Evolutionary conservation across 1,140 invertebrate species (phyloP).

Genomic region (Diachasmimorpha longicaudata): DNA sequence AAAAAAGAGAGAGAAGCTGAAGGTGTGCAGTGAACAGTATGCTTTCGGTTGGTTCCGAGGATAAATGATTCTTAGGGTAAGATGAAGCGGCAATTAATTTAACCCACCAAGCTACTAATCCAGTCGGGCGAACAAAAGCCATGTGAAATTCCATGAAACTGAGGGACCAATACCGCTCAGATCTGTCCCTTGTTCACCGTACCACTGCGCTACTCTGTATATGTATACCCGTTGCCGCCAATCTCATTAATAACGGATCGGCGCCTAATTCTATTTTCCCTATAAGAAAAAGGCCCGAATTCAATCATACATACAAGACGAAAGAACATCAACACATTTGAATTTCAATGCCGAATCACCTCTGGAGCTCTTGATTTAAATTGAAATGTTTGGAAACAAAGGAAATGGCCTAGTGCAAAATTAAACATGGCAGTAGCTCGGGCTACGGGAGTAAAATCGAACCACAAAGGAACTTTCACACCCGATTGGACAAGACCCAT

Average conservation of each 20-base stretch:
- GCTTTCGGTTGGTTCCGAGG: background rate
- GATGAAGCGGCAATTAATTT: constrained; percentile 21
- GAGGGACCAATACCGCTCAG: constrained; percentile 2
- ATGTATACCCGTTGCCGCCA: constrained; percentile 32
- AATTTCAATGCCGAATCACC: background rate
- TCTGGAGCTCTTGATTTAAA: constrained; percentile 40
- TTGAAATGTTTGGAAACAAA: constrained; percentile 44
- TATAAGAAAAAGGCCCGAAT: background rate
- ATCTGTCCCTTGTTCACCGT: constrained; percentile 9
- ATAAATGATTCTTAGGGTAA: background rate
- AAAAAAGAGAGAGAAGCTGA: background rate
- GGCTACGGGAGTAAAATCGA: constrained; percentile 45
- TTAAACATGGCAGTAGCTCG: constrained; percentile 40
- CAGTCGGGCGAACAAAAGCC: background rate
- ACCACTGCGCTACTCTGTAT: background rate
- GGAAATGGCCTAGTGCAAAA: constrained; percentile 34
- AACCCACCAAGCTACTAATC: background rate
- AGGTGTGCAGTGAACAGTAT: background rate
- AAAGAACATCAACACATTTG: background rate
- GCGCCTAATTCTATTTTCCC: constrained; percentile 43
- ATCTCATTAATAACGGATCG: constrained; percentile 61
- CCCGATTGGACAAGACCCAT: constrained; percentile 49
- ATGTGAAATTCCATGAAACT: constrained; percentile 16
- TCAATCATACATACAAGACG: background rate
- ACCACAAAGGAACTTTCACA: constrained; percentile 59